phyloP scores from a whole-genome alignment of 2,797 vertebrate genomes.

The Lates japonicus region DNA sequence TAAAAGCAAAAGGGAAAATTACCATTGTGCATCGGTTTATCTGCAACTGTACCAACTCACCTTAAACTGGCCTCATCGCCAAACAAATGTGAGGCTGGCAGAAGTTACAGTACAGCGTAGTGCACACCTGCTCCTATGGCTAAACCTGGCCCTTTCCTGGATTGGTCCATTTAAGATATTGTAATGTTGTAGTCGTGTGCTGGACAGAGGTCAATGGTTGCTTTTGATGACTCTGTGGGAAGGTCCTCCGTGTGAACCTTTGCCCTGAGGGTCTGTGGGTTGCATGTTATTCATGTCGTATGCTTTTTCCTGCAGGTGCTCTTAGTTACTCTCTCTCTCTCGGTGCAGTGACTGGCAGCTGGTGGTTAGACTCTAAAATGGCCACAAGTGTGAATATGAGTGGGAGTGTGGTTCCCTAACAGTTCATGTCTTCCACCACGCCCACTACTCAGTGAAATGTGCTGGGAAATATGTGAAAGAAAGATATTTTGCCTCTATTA shows the following conservation, averaged over 20 bases:
- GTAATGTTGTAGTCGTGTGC: neutral
- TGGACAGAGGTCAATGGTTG: neutral
- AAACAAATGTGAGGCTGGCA: neutral
- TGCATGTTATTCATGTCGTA: neutral
- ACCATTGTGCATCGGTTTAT: constrained; percentile 33
- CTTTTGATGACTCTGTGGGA: neutral
- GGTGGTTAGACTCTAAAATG: neutral
- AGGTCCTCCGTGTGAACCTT: neutral
- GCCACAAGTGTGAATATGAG: neutral
- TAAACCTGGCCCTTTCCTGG: neutral
- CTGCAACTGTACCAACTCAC: neutral
- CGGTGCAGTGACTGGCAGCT: constrained; percentile 2
- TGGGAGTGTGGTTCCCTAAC: neutral
- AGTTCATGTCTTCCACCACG: neutral
- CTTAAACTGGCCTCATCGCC: constrained; percentile 1
- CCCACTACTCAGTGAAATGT: neutral
- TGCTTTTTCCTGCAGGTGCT: neutral
- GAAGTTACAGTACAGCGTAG: neutral
- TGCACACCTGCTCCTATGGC: neutral
- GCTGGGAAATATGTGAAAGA: neutral
- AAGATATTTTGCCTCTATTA: neutral
- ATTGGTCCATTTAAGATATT: neutral
- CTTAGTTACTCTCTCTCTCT: neutral
- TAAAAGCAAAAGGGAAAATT: constrained; percentile 35
- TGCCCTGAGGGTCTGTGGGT: neutral